Base-by-base conservation (phyloP, 2,797 vertebrate species). In the Nyctalus aviator region DNA sequence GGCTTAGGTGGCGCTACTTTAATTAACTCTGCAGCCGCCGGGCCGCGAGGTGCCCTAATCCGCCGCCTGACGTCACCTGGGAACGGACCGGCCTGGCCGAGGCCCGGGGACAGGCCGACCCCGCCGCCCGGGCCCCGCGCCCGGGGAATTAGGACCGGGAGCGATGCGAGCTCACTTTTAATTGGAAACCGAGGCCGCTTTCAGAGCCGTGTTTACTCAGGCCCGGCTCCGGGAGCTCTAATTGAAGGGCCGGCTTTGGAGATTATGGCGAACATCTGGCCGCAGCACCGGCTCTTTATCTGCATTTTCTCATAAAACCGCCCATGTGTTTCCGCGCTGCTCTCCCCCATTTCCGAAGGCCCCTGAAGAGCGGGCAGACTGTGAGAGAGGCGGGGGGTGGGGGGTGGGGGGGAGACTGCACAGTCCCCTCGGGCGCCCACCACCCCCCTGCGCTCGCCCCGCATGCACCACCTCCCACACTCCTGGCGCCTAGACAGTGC, bases 201-300 rank as follows among this genome's bases (percentile, higher is more conserved):
- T 98, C 98, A 98, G 97, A 97, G 95, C 97, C 96, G 97, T 99
- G 98, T 99, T 99, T 98, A 98, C 98, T 97, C 96, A 98, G 98
- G 98, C 97, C 89, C 41, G 96, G 94, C 98, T 98, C 95, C 44
- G 96, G 98, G 98, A 98, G 97, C 98, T 97, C 98, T 98, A 98
- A 99, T 98, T 98, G 98, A 98, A 98, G 98, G 69, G 93, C 97
- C 97, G 97, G 98, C 98, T 98, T 98, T 98, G 98, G 98, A 98
- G 98, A 98, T 99, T 98, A 98, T 84, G 96, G 98, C 93, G 97
- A 98, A 98, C 98, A 99, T 98, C 98, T 98, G 98, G 98, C 98
- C 98, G 81, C 85, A 77, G 88, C 88, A 96, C 96, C 44, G 94
- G 95, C 98, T 98, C 98, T 98, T 98, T 98, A 98, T 98, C 98